Percentiles rank a stretch among this genome's conserved stretches.
phyloP scores from a whole-genome alignment of 2,888 invertebrate species.

The Zygothrica quintamaculata region DNA sequence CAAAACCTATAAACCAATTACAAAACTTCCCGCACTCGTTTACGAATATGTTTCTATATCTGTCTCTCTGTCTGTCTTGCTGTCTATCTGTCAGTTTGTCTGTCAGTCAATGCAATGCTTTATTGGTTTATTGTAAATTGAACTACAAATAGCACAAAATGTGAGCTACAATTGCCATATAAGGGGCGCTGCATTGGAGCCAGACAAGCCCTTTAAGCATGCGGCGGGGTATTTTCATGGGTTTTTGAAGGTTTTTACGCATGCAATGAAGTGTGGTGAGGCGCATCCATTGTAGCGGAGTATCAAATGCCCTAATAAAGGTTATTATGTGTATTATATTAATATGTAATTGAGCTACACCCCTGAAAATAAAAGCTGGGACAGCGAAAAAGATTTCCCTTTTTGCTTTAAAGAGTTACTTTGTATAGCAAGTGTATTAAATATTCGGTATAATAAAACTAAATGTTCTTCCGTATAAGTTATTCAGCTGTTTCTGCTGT shows the following conservation, averaged over 20 bases:
- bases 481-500: conserved; percentile 13
- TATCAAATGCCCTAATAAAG: conserved; percentile 36
- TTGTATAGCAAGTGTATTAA: no score
- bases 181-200: conserved; percentile 57
- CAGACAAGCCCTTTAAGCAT: conserved; percentile 66
- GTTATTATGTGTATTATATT: no score
- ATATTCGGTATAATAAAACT: no score
- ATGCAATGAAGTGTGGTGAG: conserved; percentile 65
- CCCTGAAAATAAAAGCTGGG: no score
- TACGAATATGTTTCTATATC: no score
- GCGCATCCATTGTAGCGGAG: conserved; percentile 49
- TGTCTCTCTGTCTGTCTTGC: neutral
- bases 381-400: no score
- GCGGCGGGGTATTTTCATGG: conserved; percentile 24
- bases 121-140: conserved; percentile 68
- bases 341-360: conserved; percentile 2
- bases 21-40: conserved; percentile 52
- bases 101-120: conserved; percentile 54
- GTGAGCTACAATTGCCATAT: conserved; percentile 53
- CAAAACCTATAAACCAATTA: conserved; percentile 71
- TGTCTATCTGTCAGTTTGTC: conserved; percentile 16
- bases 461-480: neutral
- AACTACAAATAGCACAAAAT: conserved; percentile 56
- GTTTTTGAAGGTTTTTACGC: conserved; percentile 65
- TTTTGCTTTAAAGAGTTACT: no score